A percentile compares a stretch with the other conserved stretches of the same genome.
These are phyloP conservation scores for Trachythela sp. DNA, from an alignment of 64 coral and sea anemone species.

Conservation along the genomic window DNA sequence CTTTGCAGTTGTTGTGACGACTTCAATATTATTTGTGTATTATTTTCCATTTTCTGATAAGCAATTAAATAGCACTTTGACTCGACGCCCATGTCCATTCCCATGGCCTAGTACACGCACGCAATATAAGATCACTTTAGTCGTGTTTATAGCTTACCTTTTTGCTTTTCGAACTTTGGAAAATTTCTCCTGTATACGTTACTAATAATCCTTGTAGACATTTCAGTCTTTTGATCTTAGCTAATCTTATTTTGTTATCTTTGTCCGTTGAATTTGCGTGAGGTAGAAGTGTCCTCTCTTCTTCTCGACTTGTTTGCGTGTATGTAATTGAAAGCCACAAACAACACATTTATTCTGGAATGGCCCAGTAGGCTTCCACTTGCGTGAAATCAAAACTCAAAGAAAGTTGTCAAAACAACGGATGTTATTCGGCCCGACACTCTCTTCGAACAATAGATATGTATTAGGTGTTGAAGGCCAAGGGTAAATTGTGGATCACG, in stretches of 20 bases:
- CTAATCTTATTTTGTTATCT: background rate
- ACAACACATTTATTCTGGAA: background rate
- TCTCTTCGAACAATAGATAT: background rate
- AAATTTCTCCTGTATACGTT: background rate
- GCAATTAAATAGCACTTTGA: too few relatives aligned
- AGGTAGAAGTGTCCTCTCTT: too few relatives aligned
- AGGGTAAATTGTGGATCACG: background rate
- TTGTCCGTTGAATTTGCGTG: background rate
- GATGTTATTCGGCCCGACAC: background rate
- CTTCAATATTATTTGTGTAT: too few relatives aligned
- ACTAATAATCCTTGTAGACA: background rate
- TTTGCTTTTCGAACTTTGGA: background rate
- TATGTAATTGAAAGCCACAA: background rate
- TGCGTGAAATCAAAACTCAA: slow-evolving; percentile 4
- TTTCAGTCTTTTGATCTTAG: background rate
- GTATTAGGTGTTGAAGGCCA: background rate
- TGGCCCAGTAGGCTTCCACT: background rate
- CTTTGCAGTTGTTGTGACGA: too few relatives aligned
- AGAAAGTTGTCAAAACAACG: background rate
- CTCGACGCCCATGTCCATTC: too few relatives aligned
- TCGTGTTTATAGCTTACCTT: background rate
- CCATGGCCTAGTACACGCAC: too few relatives aligned
- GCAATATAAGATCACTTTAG: too few relatives aligned
- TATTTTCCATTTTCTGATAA: too few relatives aligned
- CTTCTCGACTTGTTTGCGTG: background rate